A percentile compares a stretch with the other conserved stretches of the same genome.
Evolutionary conservation across 53 echinoderm and acorn worm genomes (phyloP).

Genomic region (Mesocentrotus franciscanus): DNA sequence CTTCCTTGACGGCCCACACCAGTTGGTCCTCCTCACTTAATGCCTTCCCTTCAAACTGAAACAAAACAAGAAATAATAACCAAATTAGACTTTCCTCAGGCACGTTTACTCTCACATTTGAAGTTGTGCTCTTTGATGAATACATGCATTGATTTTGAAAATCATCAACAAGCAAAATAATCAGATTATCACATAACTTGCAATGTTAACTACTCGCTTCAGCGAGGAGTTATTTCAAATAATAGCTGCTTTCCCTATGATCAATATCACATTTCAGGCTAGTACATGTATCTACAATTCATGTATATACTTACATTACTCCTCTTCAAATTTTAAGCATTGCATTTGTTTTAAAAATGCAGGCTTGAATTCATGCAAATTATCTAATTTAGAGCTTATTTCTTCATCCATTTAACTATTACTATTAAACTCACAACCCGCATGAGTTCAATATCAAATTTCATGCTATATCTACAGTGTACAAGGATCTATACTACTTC

Average conservation of each 20-base stretch:
- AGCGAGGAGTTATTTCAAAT: no score
- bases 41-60: conserved; percentile 41
- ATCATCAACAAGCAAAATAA: neutral
- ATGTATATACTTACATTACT: no score
- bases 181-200: no score
- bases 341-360: neutral
- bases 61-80: neutral
- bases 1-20: conserved; percentile 86
- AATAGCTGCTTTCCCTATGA: no score
- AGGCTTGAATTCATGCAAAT: neutral
- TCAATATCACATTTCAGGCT: no score
- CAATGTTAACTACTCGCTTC: no score
- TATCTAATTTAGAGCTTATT: neutral
- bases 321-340: neutral
- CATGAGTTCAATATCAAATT: neutral
- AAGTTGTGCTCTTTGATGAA: neutral
- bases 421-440: neutral
- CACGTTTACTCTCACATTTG: neutral
- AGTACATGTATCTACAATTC: no score
- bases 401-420: neutral
- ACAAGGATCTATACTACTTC: neutral
- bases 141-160: neutral
- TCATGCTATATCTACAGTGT: neutral
- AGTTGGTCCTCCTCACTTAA: conserved; percentile 75
- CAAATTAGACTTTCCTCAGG: neutral